Percentiles rank a stretch among this genome's conserved stretches.
Conservation (phyloP, 2,888 invertebrate genomes). For the Amphipoea lucens region DNA sequence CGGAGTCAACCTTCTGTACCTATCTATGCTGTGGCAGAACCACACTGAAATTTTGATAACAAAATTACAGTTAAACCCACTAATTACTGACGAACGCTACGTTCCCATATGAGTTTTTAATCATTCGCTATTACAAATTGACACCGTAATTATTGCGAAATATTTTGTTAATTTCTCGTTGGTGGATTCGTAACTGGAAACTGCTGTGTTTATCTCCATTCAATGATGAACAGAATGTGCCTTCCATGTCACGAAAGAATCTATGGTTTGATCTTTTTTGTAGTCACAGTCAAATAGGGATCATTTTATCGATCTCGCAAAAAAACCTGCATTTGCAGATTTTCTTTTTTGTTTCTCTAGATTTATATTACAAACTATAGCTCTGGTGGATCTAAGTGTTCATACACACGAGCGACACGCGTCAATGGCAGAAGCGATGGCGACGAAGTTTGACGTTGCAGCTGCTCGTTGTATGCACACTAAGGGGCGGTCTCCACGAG, state of each 20-base stretch:
- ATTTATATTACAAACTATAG: background rate
- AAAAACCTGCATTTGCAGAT: background rate
- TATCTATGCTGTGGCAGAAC: background rate
- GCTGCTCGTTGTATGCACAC: background rate
- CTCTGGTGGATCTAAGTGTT: no score
- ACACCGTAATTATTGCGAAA: constrained; percentile 27
- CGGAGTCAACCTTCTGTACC: background rate
- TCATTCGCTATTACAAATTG: constrained; percentile 39
- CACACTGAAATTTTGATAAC: constrained; percentile 55
- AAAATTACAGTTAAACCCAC: constrained; percentile 46
- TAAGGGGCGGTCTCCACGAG: background rate
- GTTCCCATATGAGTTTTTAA: constrained; percentile 47
- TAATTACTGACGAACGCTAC: constrained; percentile 42
- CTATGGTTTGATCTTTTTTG: background rate
- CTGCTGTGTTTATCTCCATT: constrained; percentile 10
- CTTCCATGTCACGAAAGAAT: background rate
- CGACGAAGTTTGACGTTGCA: background rate
- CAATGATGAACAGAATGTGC: constrained; percentile 9
- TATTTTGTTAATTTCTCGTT: constrained; percentile 25
- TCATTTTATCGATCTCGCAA: background rate
- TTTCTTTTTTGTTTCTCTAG: background rate
- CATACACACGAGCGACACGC: no score
- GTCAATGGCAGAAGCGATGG: no score
- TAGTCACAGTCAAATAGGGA: background rate
- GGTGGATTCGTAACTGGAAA: constrained; percentile 30